A percentile compares a stretch with the other conserved stretches of the same genome.
These are phyloP conservation scores for Adineta ricciae DNA, from an alignment of 2,888 invertebrate genomes.

Conservation along the genomic window DNA sequence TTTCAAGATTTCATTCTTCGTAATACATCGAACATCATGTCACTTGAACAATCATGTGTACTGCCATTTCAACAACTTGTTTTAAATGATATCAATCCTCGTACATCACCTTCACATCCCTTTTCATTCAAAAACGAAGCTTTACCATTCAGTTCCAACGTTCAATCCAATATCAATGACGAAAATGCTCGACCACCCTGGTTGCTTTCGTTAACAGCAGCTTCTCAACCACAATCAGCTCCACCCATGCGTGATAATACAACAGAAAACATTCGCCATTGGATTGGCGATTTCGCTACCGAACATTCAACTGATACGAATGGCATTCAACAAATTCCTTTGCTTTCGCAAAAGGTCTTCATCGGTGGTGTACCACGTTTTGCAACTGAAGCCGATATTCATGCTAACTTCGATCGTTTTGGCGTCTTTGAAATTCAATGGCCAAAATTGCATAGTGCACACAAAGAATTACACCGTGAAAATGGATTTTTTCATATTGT, in stretches of 20 bases:
- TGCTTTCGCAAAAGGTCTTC: constrained; percentile 18
- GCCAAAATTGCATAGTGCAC: not conserved
- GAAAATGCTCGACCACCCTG: not conserved
- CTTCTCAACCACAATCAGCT: not conserved
- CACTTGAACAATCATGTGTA: not conserved
- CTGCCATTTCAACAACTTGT: constrained; percentile 5
- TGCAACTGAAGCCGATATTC: constrained; percentile 18
- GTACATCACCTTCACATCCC: not conserved
- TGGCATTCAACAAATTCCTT: constrained; percentile 16
- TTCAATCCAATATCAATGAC: not conserved
- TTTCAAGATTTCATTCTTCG: constrained; percentile 4
- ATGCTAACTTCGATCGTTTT: constrained; percentile 18
- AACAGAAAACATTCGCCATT: constrained; percentile 20
- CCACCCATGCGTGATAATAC: not conserved
- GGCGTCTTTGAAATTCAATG: constrained; percentile 16
- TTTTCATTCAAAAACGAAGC: constrained; percentile 1
- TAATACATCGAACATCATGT: constrained; percentile 6
- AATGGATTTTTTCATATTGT: constrained; percentile 21
- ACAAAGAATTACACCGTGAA: constrained; percentile 17
- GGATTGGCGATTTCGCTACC: not conserved
- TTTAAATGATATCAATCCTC: constrained; percentile 4
- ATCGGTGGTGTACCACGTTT: constrained; percentile 21
- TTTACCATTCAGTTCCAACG: not conserved
- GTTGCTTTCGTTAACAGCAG: not conserved
- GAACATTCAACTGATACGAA: not conserved